A percentile compares a stretch with the other conserved stretches of the same genome.
These are phyloP conservation scores for Agonopterix heracliana DNA, from an alignment of 2,888 invertebrate genomes.

Conservation along the genomic window DNA sequence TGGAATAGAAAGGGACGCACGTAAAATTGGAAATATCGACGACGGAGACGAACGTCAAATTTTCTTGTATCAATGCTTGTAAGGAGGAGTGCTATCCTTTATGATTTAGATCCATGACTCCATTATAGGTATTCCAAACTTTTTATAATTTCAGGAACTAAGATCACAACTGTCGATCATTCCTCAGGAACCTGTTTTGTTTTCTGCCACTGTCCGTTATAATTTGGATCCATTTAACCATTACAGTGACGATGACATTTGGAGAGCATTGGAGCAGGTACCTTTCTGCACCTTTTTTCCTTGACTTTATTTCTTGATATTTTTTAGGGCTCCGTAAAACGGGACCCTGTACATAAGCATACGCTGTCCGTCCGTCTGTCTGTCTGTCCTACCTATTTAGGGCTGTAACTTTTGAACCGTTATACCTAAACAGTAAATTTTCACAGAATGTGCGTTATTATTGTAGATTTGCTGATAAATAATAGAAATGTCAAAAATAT, in stretches of 20 bases:
- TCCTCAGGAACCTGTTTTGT: slow-evolving; percentile 80
- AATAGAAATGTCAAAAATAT: not conserved
- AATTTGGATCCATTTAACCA: slow-evolving; percentile 83
- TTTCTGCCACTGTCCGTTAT: slow-evolving; percentile 80
- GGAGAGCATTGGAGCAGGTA: slow-evolving; percentile 81
- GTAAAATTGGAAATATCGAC: too few relatives aligned
- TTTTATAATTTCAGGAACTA: slow-evolving; percentile 59
- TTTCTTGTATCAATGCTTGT: too few relatives aligned
- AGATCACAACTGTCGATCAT: slow-evolving; percentile 83
- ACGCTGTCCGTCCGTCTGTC: too few relatives aligned
- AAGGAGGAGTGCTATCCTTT: too few relatives aligned
- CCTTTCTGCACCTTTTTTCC: not conserved
- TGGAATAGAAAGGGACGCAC: too few relatives aligned
- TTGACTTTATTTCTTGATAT: too few relatives aligned
- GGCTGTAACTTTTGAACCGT: not conserved
- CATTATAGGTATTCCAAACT: not conserved
- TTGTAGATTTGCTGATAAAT: not conserved
- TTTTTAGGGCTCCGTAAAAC: not conserved
- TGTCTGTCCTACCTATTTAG: too few relatives aligned
- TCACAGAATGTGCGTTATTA: not conserved
- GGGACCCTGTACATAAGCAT: not conserved
- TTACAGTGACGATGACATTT: slow-evolving; percentile 78
- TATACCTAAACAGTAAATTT: too few relatives aligned
- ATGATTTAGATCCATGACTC: too few relatives aligned
- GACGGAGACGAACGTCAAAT: too few relatives aligned